phyloP scores from a whole-genome alignment of 2,113 vertebrate species.

The Jacana jacana region DNA sequence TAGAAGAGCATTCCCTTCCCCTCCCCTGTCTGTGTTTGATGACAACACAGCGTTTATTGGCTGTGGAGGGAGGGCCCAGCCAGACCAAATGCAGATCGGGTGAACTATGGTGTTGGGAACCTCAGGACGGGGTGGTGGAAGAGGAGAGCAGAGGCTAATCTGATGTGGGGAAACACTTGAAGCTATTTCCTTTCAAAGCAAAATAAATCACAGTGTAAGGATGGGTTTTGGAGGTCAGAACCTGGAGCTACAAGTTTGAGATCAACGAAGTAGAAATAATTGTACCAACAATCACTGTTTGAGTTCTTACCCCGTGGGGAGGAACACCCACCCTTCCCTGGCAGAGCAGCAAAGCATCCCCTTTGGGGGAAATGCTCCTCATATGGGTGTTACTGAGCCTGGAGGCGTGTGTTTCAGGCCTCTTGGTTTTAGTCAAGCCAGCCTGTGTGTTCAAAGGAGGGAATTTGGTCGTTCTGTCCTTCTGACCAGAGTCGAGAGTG shows the following conservation, averaged over 20 bases:
- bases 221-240: neutral
- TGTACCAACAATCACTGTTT: neutral
- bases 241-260: neutral
- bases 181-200: neutral
- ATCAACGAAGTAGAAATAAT: neutral
- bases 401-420: neutral
- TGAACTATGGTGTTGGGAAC: neutral
- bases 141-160: neutral
- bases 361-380: neutral
- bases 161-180: neutral
- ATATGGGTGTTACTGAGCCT: neutral
- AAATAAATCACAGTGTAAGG: neutral
- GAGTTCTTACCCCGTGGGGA: neutral
- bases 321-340: neutral
- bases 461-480: neutral
- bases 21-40: neutral
- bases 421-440: neutral
- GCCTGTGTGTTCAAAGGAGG: neutral
- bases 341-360: rapidly evolving
- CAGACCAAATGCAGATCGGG: neutral
- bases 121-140: neutral
- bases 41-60: neutral
- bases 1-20: neutral
- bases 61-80: neutral
- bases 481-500: neutral